Conservation (phyloP, 1,140 invertebrate genomes). For the Agraylea sexmaculata region DNA sequence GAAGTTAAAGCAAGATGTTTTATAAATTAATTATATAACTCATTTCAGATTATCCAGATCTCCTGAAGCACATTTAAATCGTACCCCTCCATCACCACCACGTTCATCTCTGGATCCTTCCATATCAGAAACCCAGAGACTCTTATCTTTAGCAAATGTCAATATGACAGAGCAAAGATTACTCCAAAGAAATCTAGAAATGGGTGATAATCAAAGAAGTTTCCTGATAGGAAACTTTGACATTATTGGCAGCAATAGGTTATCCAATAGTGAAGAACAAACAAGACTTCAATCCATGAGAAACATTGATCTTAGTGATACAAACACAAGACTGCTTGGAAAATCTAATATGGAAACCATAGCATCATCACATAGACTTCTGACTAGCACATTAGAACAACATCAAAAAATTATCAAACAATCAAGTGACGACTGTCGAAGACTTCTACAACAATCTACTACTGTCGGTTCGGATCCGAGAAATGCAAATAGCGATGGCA, state of each 20-base stretch:
- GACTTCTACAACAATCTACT: constrained; percentile 43
- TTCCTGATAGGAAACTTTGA: constrained; percentile 38
- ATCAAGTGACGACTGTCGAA: constrained; percentile 48
- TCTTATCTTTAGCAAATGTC: constrained; percentile 38
- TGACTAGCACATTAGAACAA: constrained; percentile 38
- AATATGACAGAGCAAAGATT: constrained; percentile 42
- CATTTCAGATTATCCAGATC: constrained; percentile 21
- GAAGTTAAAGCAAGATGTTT: no score
- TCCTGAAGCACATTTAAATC: constrained; percentile 16
- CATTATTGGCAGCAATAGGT: constrained; percentile 22
- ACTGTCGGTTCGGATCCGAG: constrained; percentile 34
- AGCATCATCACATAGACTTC: constrained; percentile 29
- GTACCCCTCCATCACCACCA: constrained; percentile 27
- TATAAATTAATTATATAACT: no score
- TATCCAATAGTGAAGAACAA: constrained; percentile 30
- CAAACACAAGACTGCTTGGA: constrained; percentile 29
- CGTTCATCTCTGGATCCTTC: constrained; percentile 29
- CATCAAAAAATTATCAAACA: constrained; percentile 47
- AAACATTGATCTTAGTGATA: constrained; percentile 36
- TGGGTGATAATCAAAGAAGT: constrained; percentile 35
- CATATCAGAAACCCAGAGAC: constrained; percentile 35
- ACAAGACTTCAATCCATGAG: constrained; percentile 35
- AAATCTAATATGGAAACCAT: constrained; percentile 26
- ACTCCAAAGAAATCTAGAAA: constrained; percentile 37
- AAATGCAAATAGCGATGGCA: constrained; percentile 29